Base-by-base conservation (phyloP, 2,797 vertebrate species). In the Nasua narica region DNA sequence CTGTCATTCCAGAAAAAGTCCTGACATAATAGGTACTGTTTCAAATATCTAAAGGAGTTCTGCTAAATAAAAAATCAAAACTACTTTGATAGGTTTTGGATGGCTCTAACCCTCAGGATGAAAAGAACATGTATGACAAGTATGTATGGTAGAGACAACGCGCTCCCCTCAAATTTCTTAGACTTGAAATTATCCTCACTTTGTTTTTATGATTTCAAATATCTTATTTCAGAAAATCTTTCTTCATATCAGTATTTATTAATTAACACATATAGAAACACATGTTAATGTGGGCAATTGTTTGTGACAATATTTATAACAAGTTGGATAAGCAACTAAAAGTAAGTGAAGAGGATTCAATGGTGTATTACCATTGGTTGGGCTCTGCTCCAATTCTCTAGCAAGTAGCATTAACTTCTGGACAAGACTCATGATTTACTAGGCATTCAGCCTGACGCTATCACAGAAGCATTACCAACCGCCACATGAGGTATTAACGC, bases 401-500 rank as follows among this genome's bases (percentile, higher is more conserved):
- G 98, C 98, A 97, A 96, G 91, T 76, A 99, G 99, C 99, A 98
- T 99, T 98, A 99, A 99, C 99, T 98, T 90, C 40, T 95, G 98
- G 98, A 99, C 98, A 99, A 98, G 98, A 94, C 96, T 96, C 98
- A 97, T 99, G 98, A 99, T 98, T 98, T 99, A 99, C 96, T 97
- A 97, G 98, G 98, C 98, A 98, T 97, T 98, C 98, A 91, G 97
- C 94, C 97, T 98, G 98, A 98, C 98, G 98, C 97, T 98, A 99
- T 99, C 98, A 98, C 95, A 97, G 95, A 98, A 98, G 98, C 98
- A 98, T 97, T 97, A 91, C 96, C 74, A 98, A 99, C 98, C 98
- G 92, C 97, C 96, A 85, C 98, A 98, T 97, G 98, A 97, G 84
- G 92, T 23, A 0, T 93, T 94, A 96, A 72, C 1, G 2, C 5